Percentiles rank a stretch among this genome's conserved stretches.
Evolutionary conservation across 2,113 vertebrate genomes (phyloP).

Genomic region (cattle (Bos taurus)): DNA sequence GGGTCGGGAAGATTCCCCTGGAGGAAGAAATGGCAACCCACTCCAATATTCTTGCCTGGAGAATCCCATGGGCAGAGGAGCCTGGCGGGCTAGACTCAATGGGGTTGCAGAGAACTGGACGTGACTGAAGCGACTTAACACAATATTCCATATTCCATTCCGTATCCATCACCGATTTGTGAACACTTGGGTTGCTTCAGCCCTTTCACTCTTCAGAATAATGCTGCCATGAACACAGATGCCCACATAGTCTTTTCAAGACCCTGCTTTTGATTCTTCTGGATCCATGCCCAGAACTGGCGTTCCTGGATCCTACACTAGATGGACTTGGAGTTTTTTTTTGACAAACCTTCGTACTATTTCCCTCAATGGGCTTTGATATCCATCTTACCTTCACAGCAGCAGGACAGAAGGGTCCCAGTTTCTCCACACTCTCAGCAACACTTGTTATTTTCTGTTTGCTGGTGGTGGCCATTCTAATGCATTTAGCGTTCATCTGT

Average conservation of each 20-base stretch:
- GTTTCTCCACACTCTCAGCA: rapidly evolving
- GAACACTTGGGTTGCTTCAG: no score
- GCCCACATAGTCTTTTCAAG: rapidly evolving
- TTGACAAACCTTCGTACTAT: rapidly evolving
- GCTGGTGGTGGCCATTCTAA: background rate
- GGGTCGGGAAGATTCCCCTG: background rate
- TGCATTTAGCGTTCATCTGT: background rate
- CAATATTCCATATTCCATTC: no score
- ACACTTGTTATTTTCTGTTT: background rate
- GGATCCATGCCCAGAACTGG: background rate
- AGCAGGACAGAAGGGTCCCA: no score
- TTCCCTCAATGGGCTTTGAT: background rate
- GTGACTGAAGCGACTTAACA: background rate
- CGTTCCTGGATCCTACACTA: rapidly evolving
- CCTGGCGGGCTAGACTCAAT: rapidly evolving
- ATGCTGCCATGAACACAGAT: rapidly evolving
- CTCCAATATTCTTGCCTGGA: background rate
- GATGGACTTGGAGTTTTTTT: no score
- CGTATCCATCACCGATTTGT: rapidly evolving
- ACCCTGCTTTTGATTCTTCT: background rate
- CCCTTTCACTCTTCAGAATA: background rate
- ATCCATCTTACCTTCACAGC: background rate
- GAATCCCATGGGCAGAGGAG: background rate
- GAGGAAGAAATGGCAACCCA: background rate
- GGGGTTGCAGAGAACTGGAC: background rate